These are phyloP conservation scores for Exaiptasia diaphana DNA, from an alignment of 64 coral and sea anemone genomes.

Conservation along the genomic window DNA sequence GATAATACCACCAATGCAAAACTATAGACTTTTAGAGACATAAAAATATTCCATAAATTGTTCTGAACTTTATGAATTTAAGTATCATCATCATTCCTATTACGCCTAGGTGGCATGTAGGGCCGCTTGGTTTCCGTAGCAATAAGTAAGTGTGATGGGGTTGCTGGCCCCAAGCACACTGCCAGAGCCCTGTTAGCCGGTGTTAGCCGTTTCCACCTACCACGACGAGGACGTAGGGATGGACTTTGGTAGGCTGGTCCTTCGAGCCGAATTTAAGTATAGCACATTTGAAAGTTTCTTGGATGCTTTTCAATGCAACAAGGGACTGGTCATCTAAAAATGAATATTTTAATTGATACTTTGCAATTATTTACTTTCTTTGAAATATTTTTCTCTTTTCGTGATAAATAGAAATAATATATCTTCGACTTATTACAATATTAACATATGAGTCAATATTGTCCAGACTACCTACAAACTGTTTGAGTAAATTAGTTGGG, in stretches of 20 bases:
- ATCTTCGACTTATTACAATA: constrained; percentile 44
- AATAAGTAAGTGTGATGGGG: neutral
- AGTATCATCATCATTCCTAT: too few relatives aligned
- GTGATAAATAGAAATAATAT: constrained; percentile 24
- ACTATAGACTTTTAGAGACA: too few relatives aligned
- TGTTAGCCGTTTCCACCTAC: constrained; percentile 23
- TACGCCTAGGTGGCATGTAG: too few relatives aligned
- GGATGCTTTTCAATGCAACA: too few relatives aligned
- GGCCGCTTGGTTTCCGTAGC: neutral
- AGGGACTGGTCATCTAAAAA: too few relatives aligned
- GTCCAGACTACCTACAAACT: neutral
- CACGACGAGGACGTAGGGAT: constrained; percentile 43
- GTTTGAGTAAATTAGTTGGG: neutral
- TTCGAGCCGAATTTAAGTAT: too few relatives aligned
- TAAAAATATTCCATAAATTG: too few relatives aligned
- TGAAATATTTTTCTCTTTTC: neutral
- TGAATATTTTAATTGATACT: too few relatives aligned
- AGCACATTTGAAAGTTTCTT: too few relatives aligned
- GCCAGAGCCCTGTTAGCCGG: constrained; percentile 50
- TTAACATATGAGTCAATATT: constrained; percentile 5
- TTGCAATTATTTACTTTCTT: too few relatives aligned
- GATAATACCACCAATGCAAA: too few relatives aligned
- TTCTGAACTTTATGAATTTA: too few relatives aligned
- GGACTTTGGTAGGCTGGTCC: constrained; percentile 17
- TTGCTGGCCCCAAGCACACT: neutral